phyloP scores from a whole-genome alignment of 2,888 invertebrate species.

The Cotesia congregata region DNA sequence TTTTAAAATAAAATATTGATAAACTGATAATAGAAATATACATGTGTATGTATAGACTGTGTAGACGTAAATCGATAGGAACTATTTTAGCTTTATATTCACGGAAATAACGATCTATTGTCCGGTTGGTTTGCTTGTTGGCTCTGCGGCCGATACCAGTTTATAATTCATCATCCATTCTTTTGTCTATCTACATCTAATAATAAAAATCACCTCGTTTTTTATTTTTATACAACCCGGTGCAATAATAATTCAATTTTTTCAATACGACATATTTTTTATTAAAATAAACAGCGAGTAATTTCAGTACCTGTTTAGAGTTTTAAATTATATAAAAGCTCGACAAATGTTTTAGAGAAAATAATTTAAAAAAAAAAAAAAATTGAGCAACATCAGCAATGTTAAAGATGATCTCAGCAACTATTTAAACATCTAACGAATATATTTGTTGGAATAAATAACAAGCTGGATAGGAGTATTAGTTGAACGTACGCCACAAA shows the following conservation, averaged over 20 bases:
- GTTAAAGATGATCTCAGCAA: background rate
- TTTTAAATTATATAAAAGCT: too few species aligned
- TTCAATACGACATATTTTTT: background rate
- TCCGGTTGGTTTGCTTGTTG: background rate
- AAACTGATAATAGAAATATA: constrained; percentile 8
- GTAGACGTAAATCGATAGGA: background rate
- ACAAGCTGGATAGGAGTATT: background rate
- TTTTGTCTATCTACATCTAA: background rate
- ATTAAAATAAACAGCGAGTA: background rate
- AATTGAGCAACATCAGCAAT: background rate
- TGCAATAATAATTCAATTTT: background rate
- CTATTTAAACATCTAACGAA: background rate
- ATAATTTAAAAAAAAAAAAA: too few species aligned
- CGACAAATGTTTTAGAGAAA: too few species aligned
- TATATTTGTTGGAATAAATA: background rate
- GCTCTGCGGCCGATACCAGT: constrained; percentile 15
- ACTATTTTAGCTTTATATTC: constrained; percentile 17
- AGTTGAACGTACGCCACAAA: background rate
- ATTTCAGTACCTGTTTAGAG: too few species aligned
- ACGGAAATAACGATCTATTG: constrained; percentile 30
- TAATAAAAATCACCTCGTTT: background rate
- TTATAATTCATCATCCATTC: constrained; percentile 19
- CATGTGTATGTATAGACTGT: constrained; percentile 31
- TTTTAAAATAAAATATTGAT: background rate
- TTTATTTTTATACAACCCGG: background rate